These are phyloP conservation scores for Sarcophaga peregrina DNA, from an alignment of 1,140 invertebrate genomes.

Conservation along the genomic window DNA sequence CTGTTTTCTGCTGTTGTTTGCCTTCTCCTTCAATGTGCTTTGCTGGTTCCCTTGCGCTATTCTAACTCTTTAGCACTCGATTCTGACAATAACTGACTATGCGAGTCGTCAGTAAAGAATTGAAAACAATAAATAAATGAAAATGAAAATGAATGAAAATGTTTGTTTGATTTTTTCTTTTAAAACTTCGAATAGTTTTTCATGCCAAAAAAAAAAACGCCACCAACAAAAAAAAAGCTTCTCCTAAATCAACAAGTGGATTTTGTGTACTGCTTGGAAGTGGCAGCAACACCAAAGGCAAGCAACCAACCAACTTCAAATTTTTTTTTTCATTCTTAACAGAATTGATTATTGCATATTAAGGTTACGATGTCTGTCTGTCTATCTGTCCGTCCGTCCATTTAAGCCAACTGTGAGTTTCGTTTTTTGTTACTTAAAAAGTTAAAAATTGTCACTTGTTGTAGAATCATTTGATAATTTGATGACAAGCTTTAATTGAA, in stretches of 20 bases:
- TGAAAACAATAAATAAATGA: conserved; percentile 14
- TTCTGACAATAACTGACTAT: background rate
- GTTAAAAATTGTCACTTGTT: background rate
- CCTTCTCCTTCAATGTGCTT: too few relatives aligned
- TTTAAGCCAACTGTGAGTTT: too few relatives aligned
- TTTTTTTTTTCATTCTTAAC: background rate
- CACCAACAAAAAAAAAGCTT: too few relatives aligned
- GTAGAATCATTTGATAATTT: conserved; percentile 2
- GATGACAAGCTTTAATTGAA: conserved; percentile 10
- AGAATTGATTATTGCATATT: background rate
- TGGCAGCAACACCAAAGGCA: background rate
- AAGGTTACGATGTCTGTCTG: background rate
- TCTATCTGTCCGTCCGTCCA: too few relatives aligned
- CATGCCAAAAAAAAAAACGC: background rate
- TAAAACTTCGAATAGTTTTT: conserved; percentile 10
- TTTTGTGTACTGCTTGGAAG: background rate
- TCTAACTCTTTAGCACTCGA: background rate
- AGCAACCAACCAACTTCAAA: background rate
- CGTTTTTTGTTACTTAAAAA: too few relatives aligned
- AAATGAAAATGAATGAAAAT: background rate
- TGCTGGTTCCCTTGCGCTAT: too few relatives aligned
- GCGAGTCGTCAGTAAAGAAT: background rate
- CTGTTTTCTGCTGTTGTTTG: background rate
- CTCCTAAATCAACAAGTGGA: conserved; percentile 27
- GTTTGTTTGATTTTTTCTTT: conserved; percentile 12